Conservation (phyloP, 2,888 invertebrate genomes). For the Heliconius charithonia region DNA sequence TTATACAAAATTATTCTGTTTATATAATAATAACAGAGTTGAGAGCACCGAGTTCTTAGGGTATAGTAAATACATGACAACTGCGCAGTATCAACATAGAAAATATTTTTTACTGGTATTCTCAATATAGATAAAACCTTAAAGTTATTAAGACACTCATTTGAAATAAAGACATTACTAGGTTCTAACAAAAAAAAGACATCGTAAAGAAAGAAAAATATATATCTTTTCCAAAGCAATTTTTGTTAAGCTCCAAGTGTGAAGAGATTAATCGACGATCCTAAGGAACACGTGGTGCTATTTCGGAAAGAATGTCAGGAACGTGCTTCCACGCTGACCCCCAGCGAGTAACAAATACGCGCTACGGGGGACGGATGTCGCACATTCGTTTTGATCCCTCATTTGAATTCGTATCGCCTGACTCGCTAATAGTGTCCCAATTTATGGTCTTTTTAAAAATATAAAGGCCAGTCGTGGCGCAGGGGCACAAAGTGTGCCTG, state of each 20-base stretch:
- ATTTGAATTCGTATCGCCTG: conserved; percentile 72
- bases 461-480: too few relatives aligned
- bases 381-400: conserved; percentile 74
- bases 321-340: conserved; percentile 79
- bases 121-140: background rate
- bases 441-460: background rate
- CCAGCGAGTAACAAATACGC: conserved; percentile 72
- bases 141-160: background rate
- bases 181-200: conserved; percentile 11
- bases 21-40: too few relatives aligned
- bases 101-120: too few relatives aligned
- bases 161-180: conserved; percentile 7
- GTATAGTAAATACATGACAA: too few relatives aligned
- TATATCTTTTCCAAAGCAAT: conserved; percentile 55
- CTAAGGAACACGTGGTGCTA: conserved; percentile 70
- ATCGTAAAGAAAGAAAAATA: conserved; percentile 44
- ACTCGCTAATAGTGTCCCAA: conserved; percentile 12
- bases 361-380: conserved; percentile 65
- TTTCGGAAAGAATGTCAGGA: conserved; percentile 78
- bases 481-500: too few relatives aligned
- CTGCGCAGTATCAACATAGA: too few relatives aligned
- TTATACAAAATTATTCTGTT: background rate
- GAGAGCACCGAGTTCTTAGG: too few relatives aligned
- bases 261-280: conserved; percentile 76
- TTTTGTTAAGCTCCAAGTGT: conserved; percentile 66